phyloP scores from a whole-genome alignment of 2,797 vertebrate genomes.

The Carapus acus region DNA sequence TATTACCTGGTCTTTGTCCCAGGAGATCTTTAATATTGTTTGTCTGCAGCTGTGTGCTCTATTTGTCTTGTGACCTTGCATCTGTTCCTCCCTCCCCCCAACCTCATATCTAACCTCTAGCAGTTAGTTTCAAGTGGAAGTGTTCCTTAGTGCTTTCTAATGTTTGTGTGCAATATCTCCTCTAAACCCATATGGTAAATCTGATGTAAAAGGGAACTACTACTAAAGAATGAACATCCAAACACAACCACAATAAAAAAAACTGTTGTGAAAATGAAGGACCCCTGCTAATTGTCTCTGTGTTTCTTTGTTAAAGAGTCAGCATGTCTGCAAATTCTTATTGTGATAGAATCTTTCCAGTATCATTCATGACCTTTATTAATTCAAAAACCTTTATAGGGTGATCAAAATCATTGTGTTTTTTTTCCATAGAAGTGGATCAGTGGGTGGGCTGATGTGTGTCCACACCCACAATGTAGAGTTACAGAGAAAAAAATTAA shows the following conservation, averaged over 20 bases:
- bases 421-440: too few relatives aligned
- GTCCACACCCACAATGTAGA: too few relatives aligned
- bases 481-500: too few relatives aligned
- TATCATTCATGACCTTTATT: too few relatives aligned
- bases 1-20: slow-evolving; percentile 74
- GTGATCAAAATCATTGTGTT: too few relatives aligned
- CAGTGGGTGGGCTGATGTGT: too few relatives aligned
- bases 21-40: slow-evolving; percentile 90
- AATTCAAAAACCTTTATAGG: too few relatives aligned
- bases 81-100: slow-evolving; percentile 79
- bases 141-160: slow-evolving; percentile 98
- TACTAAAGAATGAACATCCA: slow-evolving; percentile 68
- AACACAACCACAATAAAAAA: slow-evolving; percentile 92
- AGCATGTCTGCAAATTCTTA: too few relatives aligned
- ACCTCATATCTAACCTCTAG: slow-evolving; percentile 91
- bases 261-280: slow-evolving; percentile 70
- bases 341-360: too few relatives aligned
- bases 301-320: not conserved
- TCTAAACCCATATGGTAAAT: slow-evolving; percentile 79
- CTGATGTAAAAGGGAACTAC: slow-evolving; percentile 88
- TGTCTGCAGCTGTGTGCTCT: slow-evolving; percentile 91
- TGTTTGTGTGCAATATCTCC: slow-evolving; percentile 98
- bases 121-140: slow-evolving; percentile 93
- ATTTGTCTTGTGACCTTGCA: slow-evolving; percentile 94
- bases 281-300: slow-evolving; percentile 18